Conservation (phyloP, 2,797 vertebrate genomes). For the Tamandua tetradactyla region DNA sequence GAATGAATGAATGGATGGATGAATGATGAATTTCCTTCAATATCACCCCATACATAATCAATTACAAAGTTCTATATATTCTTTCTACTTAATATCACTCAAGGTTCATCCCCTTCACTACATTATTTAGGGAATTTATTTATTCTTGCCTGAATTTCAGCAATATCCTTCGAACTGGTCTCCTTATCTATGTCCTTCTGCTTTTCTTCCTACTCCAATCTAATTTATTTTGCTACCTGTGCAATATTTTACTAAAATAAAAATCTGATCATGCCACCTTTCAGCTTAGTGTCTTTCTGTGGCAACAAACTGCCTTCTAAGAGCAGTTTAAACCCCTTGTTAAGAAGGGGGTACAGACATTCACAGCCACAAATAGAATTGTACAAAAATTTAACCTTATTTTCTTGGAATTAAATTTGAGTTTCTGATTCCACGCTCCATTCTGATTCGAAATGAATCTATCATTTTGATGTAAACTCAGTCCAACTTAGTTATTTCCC, state of each 20-base stretch:
- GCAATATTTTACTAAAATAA: constrained; percentile 64
- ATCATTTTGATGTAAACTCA: background rate
- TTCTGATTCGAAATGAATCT: background rate
- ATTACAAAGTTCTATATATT: background rate
- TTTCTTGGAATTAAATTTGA: constrained; percentile 18
- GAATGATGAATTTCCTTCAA: background rate
- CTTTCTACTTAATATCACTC: background rate
- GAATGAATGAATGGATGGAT: too few relatives aligned
- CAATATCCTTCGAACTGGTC: background rate
- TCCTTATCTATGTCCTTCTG: constrained; percentile 48
- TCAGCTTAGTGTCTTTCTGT: constrained; percentile 38
- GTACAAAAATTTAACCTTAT: background rate
- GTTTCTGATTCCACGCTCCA: background rate
- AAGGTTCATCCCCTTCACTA: background rate
- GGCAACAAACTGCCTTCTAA: constrained; percentile 28
- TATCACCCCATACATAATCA: background rate
- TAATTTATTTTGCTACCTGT: constrained; percentile 68
- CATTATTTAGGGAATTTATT: constrained; percentile 16
- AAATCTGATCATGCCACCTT: constrained; percentile 35
- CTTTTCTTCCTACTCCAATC: constrained; percentile 42
- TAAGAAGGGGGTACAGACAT: background rate
- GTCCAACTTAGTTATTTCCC: background rate
- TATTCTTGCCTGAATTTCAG: constrained; percentile 45
- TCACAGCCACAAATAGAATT: background rate
- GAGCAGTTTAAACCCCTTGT: constrained; percentile 36